phyloP scores from a whole-genome alignment of 1,140 invertebrate genomes.

The Drosophila asahinai region DNA sequence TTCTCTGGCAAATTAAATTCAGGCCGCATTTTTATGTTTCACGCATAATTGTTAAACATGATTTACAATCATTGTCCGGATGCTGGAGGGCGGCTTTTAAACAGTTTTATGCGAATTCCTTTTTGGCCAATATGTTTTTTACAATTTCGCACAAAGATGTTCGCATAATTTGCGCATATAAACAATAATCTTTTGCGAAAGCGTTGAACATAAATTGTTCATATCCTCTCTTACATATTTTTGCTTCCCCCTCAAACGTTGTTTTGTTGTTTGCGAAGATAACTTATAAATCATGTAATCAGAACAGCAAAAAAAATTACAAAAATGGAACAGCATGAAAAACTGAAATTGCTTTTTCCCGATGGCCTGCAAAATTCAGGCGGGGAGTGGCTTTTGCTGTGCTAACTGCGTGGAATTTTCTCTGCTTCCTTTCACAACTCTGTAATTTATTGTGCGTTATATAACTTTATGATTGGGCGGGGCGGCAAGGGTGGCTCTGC shows the following conservation, averaged over 20 bases:
- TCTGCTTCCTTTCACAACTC: slow-evolving; percentile 65
- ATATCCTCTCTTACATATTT: slow-evolving; percentile 39
- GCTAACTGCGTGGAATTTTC: slow-evolving; percentile 59
- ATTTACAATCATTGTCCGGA: slow-evolving; percentile 60
- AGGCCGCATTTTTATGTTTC: slow-evolving; percentile 45
- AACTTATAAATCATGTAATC: slow-evolving; percentile 84
- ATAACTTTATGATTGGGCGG: slow-evolving; percentile 75
- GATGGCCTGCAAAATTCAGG: too few relatives aligned
- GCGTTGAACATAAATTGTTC: slow-evolving; percentile 70
- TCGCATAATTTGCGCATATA: slow-evolving; percentile 76
- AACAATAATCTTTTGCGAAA: slow-evolving; percentile 78
- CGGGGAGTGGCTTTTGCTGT: slow-evolving; percentile 21
- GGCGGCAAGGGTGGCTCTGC: slow-evolving; percentile 34
- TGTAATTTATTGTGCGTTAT: slow-evolving; percentile 82
- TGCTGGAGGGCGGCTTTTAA: slow-evolving; percentile 16
- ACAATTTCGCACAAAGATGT: slow-evolving; percentile 15
- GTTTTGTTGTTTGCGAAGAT: slow-evolving; percentile 64
- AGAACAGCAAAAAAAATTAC: slow-evolving; percentile 55
- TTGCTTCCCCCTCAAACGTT: slow-evolving; percentile 28
- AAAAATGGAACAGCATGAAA: slow-evolving; percentile 65
- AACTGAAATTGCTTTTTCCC: slow-evolving; percentile 78
- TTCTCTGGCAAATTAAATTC: slow-evolving; percentile 61
- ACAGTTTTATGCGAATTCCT: slow-evolving; percentile 53
- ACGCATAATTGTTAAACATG: slow-evolving; percentile 73
- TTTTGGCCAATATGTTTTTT: slow-evolving; percentile 65